These are phyloP conservation scores for Terebella lapidaria DNA, from an alignment of 2,888 invertebrate genomes.

Conservation along the genomic window DNA sequence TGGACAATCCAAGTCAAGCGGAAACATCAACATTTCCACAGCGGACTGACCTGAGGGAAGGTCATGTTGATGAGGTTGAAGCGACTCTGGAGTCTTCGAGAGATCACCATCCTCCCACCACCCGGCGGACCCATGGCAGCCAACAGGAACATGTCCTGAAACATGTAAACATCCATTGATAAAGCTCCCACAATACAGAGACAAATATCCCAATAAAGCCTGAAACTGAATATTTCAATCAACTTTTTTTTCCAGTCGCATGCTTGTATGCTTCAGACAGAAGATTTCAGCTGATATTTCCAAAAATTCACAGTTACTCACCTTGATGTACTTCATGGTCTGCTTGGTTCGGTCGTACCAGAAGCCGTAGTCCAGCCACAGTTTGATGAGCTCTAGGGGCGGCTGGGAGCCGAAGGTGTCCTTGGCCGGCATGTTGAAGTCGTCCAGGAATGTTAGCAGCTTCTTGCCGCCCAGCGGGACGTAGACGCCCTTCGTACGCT, in stretches of 20 bases:
- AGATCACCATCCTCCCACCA: conserved; percentile 52
- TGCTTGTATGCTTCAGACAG: no score
- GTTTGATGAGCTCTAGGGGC: conserved; percentile 75
- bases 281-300: no score
- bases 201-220: no score
- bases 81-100: conserved; percentile 51
- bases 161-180: conserved; percentile 1
- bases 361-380: conserved; percentile 84
- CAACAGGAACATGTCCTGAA: conserved; percentile 57
- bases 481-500: conserved; percentile 78
- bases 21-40: background rate
- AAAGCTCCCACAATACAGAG: background rate
- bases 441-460: conserved; percentile 83
- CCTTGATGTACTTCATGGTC: conserved; percentile 70
- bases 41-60: conserved; percentile 63
- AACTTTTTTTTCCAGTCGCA: no score
- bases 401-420: conserved; percentile 86
- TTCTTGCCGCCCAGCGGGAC: conserved; percentile 75
- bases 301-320: no score
- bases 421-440: conserved; percentile 87
- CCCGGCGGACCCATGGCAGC: conserved; percentile 54
- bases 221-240: background rate
- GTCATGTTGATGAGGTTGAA: conserved; percentile 58
- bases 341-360: conserved; percentile 83
- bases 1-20: no score